These are phyloP conservation scores for Malachius bipustulatus DNA, from an alignment of 2,888 invertebrate species.

Conservation along the genomic window DNA sequence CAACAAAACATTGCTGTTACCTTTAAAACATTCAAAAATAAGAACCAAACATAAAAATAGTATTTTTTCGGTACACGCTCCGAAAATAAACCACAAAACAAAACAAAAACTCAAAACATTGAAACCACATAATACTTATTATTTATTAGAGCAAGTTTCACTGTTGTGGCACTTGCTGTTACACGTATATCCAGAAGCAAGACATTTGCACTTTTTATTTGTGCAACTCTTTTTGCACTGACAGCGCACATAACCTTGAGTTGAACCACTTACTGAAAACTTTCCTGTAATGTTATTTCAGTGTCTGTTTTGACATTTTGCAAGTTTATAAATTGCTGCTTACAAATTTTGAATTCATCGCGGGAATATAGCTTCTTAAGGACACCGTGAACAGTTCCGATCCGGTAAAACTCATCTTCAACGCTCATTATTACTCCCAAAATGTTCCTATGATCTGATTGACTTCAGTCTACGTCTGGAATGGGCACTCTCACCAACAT, in stretches of 20 bases:
- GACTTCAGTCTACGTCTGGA: conserved; percentile 8
- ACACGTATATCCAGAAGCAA: conserved; percentile 5
- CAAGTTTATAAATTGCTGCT: conserved; percentile 4
- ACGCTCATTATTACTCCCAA: conserved; percentile 5
- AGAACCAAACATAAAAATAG: neutral
- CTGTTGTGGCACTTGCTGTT: conserved; percentile 6
- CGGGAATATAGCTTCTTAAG: conserved; percentile 5
- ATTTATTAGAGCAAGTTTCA: conserved; percentile 5
- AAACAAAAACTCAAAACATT: neutral
- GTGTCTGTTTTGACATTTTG: conserved; percentile 6
- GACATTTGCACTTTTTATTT: conserved; percentile 6
- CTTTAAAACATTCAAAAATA: neutral
- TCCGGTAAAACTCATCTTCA: conserved; percentile 1
- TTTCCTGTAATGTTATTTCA: conserved; percentile 8
- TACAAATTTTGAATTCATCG: conserved; percentile 5
- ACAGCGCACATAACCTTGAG: conserved; percentile 6
- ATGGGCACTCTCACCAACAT: neutral
- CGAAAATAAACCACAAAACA: neutral
- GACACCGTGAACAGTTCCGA: conserved; percentile 5
- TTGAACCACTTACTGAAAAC: conserved; percentile 7
- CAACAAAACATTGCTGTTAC: conserved; percentile 2
- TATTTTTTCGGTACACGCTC: no score
- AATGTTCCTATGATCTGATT: conserved; percentile 6
- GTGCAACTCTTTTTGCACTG: conserved; percentile 6
- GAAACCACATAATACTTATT: conserved; percentile 2